Base-by-base conservation (phyloP, 2,797 vertebrate species). In the Heterohyrax brucei region DNA sequence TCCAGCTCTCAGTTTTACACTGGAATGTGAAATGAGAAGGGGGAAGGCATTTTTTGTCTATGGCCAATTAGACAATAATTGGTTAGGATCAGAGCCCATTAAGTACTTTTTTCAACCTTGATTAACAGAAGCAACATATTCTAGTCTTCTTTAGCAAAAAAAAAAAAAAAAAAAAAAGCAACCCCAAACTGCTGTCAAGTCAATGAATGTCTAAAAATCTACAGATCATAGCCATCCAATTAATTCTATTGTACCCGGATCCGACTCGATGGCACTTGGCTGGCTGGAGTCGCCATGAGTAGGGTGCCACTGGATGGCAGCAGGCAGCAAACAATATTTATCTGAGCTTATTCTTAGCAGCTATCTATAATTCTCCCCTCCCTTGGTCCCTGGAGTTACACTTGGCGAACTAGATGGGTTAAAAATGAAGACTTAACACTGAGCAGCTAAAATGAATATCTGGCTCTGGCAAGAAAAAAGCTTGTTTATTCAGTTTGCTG, bases 61-160 rank as follows among this genome's bases (percentile, higher is more conserved):
- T 70, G 26, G 86, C 10, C 22, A 7, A 7, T 78, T 64, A 66
- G 30, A 50, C 8, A 44, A 68, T 59, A 50, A 39, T 28, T 44
- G 59, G n/a, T 77, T 92, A 70, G 46, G 10, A 68, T 46, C 9
- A 86, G 21, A 92, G 26, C 6, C 16, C 48, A 21, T 18, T 59
- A 93, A 70, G 16, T 80, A 30, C 12, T 50, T 26, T 94, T 84
- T 90, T 24, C 26, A n/a, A 2, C 62, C 22, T 33, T 28, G 7
- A 19, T 28, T 72, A 59, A 44, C 53, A 87, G 93, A 62, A 84
- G 83, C 30, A 92, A 86, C 91, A 92, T 66, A n/a, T 53, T 77
- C n/a, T 44, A 66, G n/a, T 39, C 26, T 3, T 81, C 16, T 48
- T 91, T 39, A 39, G 39, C 39, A 39, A 39, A 39, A 39, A 39